Base-by-base conservation (phyloP, 2,113 vertebrate genomes). In the Bos indicus region DNA sequence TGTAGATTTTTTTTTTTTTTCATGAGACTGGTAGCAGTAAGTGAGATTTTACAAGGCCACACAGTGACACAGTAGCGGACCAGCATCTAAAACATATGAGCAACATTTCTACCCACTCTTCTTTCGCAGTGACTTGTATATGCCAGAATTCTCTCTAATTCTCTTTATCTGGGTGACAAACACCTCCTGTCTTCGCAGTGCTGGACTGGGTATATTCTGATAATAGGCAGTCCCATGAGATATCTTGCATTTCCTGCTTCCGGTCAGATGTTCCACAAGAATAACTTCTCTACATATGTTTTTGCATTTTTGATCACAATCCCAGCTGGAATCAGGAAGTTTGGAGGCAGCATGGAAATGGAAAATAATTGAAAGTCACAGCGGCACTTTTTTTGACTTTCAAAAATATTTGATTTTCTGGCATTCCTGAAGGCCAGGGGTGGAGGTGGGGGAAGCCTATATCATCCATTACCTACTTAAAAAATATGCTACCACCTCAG, bases 301-400 rank as follows among this genome's bases (percentile, higher is more conserved):
- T 98, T 98, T 98, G 93, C 97, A 95, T 97, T 98, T 98, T 95
- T 98, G 87, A 97, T 97, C 97, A 90, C 93, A 94, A 83, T 98
- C 97, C 97, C 97, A 98, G 96, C 97, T 97, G 97, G 97, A 97
- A 97, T 97, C 96, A 96, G 98, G 98, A 98, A 97, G 95, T 96
- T 97, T 91, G 95, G 93, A 97, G 91, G 93, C 94, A 88, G 91
- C 96, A 78, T 97, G 97, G 97, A 98, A 97, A 98, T 96, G 95
- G 92, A 96, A 98, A 98, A 94, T 97, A 94, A 97, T 96, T 96
- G 93, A 93, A 96, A 98, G 92, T 96, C 97, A 88, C 81, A 97
- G 97, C 48, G 7, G 52, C 88, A 88, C 46, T 97, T 96, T 95
- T 71, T 97, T 92, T 93, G 91, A 90, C 78, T 96, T 97, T 96